Percentiles rank a stretch among this genome's conserved stretches.
Evolutionary conservation across 1,140 invertebrate genomes (phyloP).

Genomic region (Matsumurasca onukii): DNA sequence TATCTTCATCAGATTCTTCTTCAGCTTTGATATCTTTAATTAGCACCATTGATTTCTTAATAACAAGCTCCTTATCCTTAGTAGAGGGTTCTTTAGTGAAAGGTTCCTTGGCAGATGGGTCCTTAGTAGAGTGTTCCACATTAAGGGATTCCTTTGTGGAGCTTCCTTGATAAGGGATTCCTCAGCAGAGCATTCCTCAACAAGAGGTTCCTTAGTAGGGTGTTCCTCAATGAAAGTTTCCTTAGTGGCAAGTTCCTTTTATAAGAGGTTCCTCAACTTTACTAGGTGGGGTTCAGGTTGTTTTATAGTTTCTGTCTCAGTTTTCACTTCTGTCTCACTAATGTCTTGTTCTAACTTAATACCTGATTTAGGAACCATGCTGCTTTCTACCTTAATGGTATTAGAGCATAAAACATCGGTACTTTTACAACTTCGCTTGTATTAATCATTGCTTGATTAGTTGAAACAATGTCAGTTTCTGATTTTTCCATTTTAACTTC

Average conservation of each 20-base stretch:
- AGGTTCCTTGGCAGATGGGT: background rate
- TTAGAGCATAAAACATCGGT: background rate
- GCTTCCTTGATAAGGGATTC: no score
- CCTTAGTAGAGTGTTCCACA: background rate
- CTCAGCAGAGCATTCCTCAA: no score
- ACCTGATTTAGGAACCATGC: background rate
- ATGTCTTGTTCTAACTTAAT: background rate
- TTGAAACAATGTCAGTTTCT: conserved; percentile 8
- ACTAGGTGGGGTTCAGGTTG: no score
- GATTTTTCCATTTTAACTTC: background rate
- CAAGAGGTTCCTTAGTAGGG: background rate
- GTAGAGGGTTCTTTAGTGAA: background rate
- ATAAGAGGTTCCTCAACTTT: no score
- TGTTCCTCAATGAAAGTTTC: background rate
- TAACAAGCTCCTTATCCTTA: background rate
- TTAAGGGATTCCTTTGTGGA: no score
- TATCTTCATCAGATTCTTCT: conserved; percentile 30
- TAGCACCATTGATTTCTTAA: no score
- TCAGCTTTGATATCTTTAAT: conserved; percentile 7
- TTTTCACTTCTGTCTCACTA: conserved; percentile 13
- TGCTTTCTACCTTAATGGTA: background rate
- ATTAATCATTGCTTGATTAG: no score
- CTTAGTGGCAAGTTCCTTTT: background rate
- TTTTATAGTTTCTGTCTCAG: background rate
- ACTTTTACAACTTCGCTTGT: conserved; percentile 19